A percentile compares a stretch with the other conserved stretches of the same genome.
phyloP scores from a whole-genome alignment of 2,113 vertebrate genomes.

The Chroicocephalus ridibundus region DNA sequence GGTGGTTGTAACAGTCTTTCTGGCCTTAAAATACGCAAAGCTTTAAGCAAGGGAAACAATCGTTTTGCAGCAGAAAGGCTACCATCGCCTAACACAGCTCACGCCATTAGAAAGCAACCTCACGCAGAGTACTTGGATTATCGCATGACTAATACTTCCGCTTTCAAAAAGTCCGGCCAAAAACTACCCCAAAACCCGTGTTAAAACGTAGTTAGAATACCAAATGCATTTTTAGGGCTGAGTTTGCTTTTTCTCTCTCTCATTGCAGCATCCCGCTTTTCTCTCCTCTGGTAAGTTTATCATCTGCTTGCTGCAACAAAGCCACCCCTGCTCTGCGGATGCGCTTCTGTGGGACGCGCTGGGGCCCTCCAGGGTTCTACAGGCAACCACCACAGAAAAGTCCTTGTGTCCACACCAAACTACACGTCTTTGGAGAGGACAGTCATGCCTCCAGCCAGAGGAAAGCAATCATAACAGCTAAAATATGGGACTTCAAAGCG shows the following conservation, averaged over 20 bases:
- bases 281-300: not conserved
- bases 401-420: fast-evolving
- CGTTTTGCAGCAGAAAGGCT: not conserved
- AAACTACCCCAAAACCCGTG: not conserved
- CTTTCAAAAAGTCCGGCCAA: not conserved
- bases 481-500: not conserved
- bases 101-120: not conserved
- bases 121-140: not conserved
- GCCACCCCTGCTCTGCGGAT: not conserved
- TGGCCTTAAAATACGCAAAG: not conserved
- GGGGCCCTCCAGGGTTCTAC: not conserved
- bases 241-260: not conserved
- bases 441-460: not conserved
- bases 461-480: not conserved
- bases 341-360: fast-evolving
- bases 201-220: not conserved
- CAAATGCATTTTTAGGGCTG: not conserved
- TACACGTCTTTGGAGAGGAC: not conserved
- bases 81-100: not conserved
- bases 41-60: not conserved
- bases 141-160: not conserved
- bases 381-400: not conserved
- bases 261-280: not conserved
- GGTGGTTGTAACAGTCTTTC: not conserved
- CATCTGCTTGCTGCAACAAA: not conserved